Base-by-base conservation (phyloP, 2,797 vertebrate genomes). In the Myripristis murdjan region DNA sequence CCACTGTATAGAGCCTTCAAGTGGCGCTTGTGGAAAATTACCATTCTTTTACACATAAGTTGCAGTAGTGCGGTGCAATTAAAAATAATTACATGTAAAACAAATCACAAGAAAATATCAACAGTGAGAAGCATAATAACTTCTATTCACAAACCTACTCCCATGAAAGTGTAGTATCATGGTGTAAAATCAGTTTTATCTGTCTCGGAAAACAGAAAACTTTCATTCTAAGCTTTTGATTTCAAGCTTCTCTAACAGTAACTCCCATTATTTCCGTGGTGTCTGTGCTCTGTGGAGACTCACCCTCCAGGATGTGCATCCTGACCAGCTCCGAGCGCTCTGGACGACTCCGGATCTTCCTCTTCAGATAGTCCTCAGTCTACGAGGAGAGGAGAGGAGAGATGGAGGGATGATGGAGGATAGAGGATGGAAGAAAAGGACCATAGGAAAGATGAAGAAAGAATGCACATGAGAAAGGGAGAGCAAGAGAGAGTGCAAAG, bases 301-400 rank as follows among this genome's bases (percentile, higher is more conserved):
- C 89, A 99, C 98, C 98, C 94, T 99, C 97, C 74, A 99, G 91
- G 90, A 99, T 99, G 93, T 99, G 98, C 98, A 99, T 99, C 89
- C 98, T 98, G 89, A 99, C 97, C 70, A 99, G 91, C 89, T 99
- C 98, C 0, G 98, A 96, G 88, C 97, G 96, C 91, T 98, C 97
- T 0, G 98, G 98, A 39, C 98, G 96, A 89, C 96, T 95, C 26
- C 97, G 94, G 84, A 99, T 99, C 93, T 99, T 99, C 91, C 97
- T 95, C 90, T 99, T 99, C 87, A 99, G 92, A 81, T 99, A 99
- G 91, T 99, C 97, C 86, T 99, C 98, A 33, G 98, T 99, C 98
- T 99, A n/a, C n/a, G n/a, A n/a, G 88, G 1, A 56, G 63, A 28
- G 88, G 1, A 56, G 63, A 28, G 16, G 10, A 28, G 14, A 51